Evolutionary conservation across 2,888 invertebrate species (phyloP).

Genomic region (Diaprepes abbreviatus): DNA sequence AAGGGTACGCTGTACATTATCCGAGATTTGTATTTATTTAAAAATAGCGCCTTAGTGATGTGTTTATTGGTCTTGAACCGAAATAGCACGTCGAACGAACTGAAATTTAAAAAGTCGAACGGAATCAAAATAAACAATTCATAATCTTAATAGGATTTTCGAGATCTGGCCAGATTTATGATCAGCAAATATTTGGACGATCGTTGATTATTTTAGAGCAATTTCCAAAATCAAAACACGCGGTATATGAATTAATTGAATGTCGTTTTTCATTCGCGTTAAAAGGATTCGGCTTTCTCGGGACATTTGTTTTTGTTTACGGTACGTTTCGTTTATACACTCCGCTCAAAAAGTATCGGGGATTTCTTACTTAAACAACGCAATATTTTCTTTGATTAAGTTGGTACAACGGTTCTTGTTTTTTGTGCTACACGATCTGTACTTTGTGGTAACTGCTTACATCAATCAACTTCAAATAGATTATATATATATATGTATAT

Average conservation of each 20-base stretch:
- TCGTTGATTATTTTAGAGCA: slow-evolving; percentile 43
- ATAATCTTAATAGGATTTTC: slow-evolving; percentile 56
- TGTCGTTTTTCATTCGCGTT: slow-evolving; percentile 16
- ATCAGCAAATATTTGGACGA: slow-evolving; percentile 48
- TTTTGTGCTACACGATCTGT: no score
- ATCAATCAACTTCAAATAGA: no score
- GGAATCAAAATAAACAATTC: slow-evolving; percentile 60
- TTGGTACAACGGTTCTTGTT: no score
- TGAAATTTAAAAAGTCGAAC: slow-evolving; percentile 59
- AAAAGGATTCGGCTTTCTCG: not conserved
- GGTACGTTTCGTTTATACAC: no score
- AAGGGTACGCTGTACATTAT: slow-evolving; percentile 51
- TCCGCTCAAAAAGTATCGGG: no score
- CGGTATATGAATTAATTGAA: slow-evolving; percentile 20
- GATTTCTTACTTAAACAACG: no score
- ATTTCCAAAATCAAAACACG: slow-evolving; percentile 39
- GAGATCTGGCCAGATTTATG: slow-evolving; percentile 45
- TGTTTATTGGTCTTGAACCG: slow-evolving; percentile 61
- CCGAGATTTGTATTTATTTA: slow-evolving; percentile 58
- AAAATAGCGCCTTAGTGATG: slow-evolving; percentile 59
- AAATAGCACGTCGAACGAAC: slow-evolving; percentile 52
- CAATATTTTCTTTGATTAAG: no score
- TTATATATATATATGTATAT: no score
- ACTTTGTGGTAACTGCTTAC: no score
- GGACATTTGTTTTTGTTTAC: no score